Conservation (phyloP, 2,888 invertebrate genomes). For the Lasiommata megera region DNA sequence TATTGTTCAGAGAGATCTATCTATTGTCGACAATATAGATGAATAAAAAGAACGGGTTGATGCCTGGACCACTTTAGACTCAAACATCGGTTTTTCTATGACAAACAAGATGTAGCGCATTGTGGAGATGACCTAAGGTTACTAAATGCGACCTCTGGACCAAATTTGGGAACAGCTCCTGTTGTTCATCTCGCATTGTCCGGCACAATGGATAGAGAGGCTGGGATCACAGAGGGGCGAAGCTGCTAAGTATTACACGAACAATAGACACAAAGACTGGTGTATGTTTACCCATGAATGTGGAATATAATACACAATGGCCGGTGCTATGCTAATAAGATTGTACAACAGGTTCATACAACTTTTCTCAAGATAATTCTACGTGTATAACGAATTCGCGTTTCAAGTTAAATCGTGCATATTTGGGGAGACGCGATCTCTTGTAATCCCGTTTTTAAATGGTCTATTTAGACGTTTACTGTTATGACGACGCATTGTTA, state of each 20-base stretch:
- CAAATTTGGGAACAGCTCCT: conserved; percentile 51
- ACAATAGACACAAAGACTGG: conserved; percentile 73
- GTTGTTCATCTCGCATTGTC: conserved; percentile 52
- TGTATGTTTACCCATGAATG: conserved; percentile 81
- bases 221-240: conserved; percentile 72
- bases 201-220: conserved; percentile 61
- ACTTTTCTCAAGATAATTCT: conserved; percentile 74
- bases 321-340: conserved; percentile 69
- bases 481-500: conserved; percentile 62
- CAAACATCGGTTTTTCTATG: conserved; percentile 50
- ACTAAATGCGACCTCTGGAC: conserved; percentile 65
- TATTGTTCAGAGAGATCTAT: conserved; percentile 59
- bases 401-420: conserved; percentile 78
- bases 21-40: conserved; percentile 35
- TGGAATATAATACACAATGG: conserved; percentile 69
- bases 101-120: conserved; percentile 64
- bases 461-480: conserved; percentile 73
- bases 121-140: conserved; percentile 72
- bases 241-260: conserved; percentile 73
- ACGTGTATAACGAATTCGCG: conserved; percentile 80
- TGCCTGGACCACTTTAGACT: conserved; percentile 37
- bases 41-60: conserved; percentile 32
- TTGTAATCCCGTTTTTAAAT: conserved; percentile 68
- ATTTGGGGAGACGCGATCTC: conserved; percentile 51
- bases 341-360: conserved; percentile 73